Conservation (phyloP, 2,113 vertebrate genomes). For the Eclectus roratus region DNA sequence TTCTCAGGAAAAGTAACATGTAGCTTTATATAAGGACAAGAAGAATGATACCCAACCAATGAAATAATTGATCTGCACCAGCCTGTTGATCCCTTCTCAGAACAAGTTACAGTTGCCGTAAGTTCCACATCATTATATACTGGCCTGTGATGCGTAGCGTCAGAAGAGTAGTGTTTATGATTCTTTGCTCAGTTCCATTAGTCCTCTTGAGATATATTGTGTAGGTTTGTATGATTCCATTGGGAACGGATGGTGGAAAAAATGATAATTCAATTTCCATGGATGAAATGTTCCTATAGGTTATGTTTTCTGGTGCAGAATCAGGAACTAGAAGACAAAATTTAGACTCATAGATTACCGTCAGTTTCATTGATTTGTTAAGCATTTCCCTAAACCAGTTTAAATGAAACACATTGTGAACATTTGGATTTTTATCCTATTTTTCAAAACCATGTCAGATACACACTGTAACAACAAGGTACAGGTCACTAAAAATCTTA, state of each 20-base stretch:
- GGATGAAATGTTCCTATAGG: slow-evolving; percentile 78
- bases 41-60: background rate
- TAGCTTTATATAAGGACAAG: background rate
- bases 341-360: background rate
- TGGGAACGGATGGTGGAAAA: slow-evolving; percentile 73
- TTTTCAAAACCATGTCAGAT: background rate
- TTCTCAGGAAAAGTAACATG: background rate
- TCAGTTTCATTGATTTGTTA: background rate
- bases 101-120: background rate
- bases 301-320: slow-evolving; percentile 78
- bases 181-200: slow-evolving; percentile 66
- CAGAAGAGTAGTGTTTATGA: slow-evolving; percentile 69
- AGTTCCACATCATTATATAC: background rate
- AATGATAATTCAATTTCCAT: slow-evolving; percentile 76
- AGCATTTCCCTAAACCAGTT: background rate
- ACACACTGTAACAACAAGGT: background rate
- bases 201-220: slow-evolving; percentile 75
- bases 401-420: background rate
- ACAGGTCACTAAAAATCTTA: background rate
- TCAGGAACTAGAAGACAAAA: slow-evolving; percentile 72
- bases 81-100: background rate
- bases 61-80: background rate
- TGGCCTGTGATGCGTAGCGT: slow-evolving; percentile 71
- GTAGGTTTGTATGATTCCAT: slow-evolving; percentile 77
- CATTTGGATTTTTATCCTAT: background rate